Percentiles rank a stretch among this genome's conserved stretches.
These are phyloP conservation scores for Diarsia mendica DNA, from an alignment of 2,888 invertebrate species.

Conservation along the genomic window DNA sequence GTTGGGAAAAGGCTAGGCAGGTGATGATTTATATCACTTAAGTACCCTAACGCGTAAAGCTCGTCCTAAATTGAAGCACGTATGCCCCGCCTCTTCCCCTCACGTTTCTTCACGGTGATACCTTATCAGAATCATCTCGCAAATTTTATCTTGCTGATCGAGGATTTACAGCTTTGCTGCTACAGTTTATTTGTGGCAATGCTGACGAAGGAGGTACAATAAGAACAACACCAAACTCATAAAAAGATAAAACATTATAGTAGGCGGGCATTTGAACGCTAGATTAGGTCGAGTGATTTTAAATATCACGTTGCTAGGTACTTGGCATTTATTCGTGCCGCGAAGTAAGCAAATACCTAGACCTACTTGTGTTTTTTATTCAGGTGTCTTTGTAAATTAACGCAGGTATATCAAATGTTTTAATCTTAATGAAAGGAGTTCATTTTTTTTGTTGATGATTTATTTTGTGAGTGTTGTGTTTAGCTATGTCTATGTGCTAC, in stretches of 20 bases:
- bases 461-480: neutral
- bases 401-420: slow-evolving; percentile 2
- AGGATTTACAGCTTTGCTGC: slow-evolving; percentile 29
- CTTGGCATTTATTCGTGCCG: slow-evolving; percentile 58
- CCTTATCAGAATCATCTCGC: slow-evolving; percentile 25
- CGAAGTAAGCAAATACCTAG: slow-evolving; percentile 36
- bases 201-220: slow-evolving; percentile 16
- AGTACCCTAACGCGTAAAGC: neutral
- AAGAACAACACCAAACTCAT: slow-evolving; percentile 11
- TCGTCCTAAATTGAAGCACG: slow-evolving; percentile 16
- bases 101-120: slow-evolving; percentile 17
- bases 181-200: slow-evolving; percentile 33
- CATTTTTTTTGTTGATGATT: neutral
- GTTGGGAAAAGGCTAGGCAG: no score
- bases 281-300: slow-evolving; percentile 63
- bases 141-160: slow-evolving; percentile 37
- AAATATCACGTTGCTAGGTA: slow-evolving; percentile 57
- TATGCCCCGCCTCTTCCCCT: neutral
- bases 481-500: neutral
- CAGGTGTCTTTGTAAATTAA: slow-evolving; percentile 7
- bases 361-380: slow-evolving; percentile 36
- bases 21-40: neutral
- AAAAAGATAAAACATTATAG: slow-evolving; percentile 44
- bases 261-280: slow-evolving; percentile 56
- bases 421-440: neutral